Percentiles rank a stretch among this genome's conserved stretches.
phyloP scores from a whole-genome alignment of 2,797 vertebrate genomes.

The Microctenopoma stevenorrisi region DNA sequence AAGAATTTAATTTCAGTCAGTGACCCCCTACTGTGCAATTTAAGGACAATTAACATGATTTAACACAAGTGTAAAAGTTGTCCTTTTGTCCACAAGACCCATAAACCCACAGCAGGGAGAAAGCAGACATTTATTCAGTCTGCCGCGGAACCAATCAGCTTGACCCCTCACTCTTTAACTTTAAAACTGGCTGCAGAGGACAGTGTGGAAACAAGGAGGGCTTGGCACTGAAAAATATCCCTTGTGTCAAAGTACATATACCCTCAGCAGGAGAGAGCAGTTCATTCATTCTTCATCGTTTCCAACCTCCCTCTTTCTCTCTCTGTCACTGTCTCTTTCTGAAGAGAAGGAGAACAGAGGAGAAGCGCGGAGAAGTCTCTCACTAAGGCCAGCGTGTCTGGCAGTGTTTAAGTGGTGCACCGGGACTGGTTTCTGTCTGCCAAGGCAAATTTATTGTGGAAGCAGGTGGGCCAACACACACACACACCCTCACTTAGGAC shows the following conservation, averaged over 20 bases:
- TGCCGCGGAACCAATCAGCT: constrained; percentile 58
- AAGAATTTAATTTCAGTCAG: constrained; percentile 61
- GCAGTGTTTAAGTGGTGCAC: constrained; percentile 76
- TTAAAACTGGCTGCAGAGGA: constrained; percentile 62
- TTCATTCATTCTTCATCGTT: constrained; percentile 60
- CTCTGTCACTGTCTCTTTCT: constrained; percentile 40
- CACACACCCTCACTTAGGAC: constrained; percentile 71
- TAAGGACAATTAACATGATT: constrained; percentile 60
- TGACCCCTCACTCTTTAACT: constrained; percentile 49
- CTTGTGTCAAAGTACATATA: constrained; percentile 61
- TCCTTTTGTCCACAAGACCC: constrained; percentile 60
- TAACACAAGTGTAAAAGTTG: constrained; percentile 51
- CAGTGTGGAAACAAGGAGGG: constrained; percentile 66
- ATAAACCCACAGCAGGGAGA: constrained; percentile 67
- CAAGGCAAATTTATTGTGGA: constrained; percentile 77
- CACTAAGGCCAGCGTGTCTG: constrained; percentile 73
- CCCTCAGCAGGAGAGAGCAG: constrained; percentile 60
- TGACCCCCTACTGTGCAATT: constrained; percentile 52
- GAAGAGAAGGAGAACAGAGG: constrained; percentile 40
- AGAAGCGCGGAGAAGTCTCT: constrained; percentile 64
- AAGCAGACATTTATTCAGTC: constrained; percentile 73
- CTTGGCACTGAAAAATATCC: constrained; percentile 76
- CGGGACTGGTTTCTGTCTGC: constrained; percentile 75
- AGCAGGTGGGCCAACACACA: constrained; percentile 76
- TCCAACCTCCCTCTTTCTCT: constrained; percentile 35